Percentiles rank a stretch among this genome's conserved stretches.
Conservation (phyloP, 1,140 invertebrate genomes). For the Copidosoma floridanum region DNA sequence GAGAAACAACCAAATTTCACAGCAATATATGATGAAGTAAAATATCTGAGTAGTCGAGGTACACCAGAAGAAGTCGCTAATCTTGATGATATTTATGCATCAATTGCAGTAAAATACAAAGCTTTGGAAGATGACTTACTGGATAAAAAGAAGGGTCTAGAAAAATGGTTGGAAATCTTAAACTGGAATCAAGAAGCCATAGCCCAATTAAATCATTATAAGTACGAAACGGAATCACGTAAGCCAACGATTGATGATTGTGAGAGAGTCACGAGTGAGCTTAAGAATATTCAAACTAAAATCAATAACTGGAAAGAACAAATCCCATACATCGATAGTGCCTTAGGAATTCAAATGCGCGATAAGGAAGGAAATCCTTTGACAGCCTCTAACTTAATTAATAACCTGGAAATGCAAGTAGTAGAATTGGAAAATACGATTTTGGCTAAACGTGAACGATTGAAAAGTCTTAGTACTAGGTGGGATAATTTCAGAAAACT, state of each 20-base stretch:
- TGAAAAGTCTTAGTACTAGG: conserved; percentile 67
- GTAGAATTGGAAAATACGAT: conserved; percentile 65
- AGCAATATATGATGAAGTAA: conserved; percentile 78
- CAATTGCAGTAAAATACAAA: conserved; percentile 74
- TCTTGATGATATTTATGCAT: conserved; percentile 73
- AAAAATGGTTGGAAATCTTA: conserved; percentile 81
- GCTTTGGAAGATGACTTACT: conserved; percentile 72
- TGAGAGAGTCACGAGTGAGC: conserved; percentile 65
- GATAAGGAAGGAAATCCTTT: conserved; percentile 69
- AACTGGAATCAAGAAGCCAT: conserved; percentile 80
- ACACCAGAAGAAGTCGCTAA: conserved; percentile 69
- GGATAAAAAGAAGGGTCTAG: conserved; percentile 71
- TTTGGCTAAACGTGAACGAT: conserved; percentile 63
- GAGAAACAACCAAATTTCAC: conserved; percentile 74
- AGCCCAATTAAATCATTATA: conserved; percentile 75
- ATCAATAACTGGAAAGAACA: conserved; percentile 69
- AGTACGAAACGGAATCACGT: conserved; percentile 74
- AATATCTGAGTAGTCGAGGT: conserved; percentile 68
- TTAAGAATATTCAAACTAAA: conserved; percentile 66
- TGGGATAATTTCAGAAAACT: conserved; percentile 69
- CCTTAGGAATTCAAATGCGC: conserved; percentile 64
- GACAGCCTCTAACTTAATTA: conserved; percentile 67
- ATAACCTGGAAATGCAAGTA: conserved; percentile 69
- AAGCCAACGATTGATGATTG: conserved; percentile 68
- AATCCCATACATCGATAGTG: conserved; percentile 67